Evolutionary conservation across 2,888 invertebrate genomes (phyloP).

Genomic region (Scaptomyza parva): DNA sequence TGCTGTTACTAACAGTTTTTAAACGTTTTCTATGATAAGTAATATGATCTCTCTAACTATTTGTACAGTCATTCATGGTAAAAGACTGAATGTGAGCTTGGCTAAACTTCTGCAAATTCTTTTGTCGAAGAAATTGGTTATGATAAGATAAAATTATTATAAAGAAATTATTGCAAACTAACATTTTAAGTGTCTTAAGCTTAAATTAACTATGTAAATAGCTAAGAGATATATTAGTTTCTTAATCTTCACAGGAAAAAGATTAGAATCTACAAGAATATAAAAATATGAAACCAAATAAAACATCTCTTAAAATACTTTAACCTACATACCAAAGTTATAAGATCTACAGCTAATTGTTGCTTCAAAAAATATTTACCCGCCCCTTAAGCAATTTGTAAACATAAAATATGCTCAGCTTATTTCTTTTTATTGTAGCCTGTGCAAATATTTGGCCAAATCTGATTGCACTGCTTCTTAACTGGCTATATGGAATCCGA

Average conservation of each 20-base stretch:
- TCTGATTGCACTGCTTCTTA: conserved; percentile 57
- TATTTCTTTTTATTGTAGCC: conserved; percentile 5
- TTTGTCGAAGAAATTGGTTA: not conserved
- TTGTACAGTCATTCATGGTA: not conserved
- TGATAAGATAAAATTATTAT: too few relatives aligned
- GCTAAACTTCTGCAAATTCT: not conserved
- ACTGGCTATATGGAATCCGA: conserved; percentile 57
- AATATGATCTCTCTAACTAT: not conserved
- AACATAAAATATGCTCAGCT: conserved; percentile 1
- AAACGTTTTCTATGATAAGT: not conserved
- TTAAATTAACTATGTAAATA: too few relatives aligned
- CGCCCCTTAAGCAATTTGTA: conserved; percentile 15
- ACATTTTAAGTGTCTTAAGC: too few relatives aligned
- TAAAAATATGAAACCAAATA: not conserved
- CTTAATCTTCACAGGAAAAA: too few relatives aligned
- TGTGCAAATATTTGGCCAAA: conserved; percentile 55
- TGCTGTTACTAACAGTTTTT: not conserved
- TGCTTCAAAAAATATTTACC: conserved; percentile 5
- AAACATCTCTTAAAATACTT: not conserved
- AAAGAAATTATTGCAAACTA: too few relatives aligned
- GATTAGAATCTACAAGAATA: too few relatives aligned
- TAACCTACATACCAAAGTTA: not conserved
- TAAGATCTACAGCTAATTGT: not conserved
- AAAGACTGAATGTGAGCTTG: not conserved
- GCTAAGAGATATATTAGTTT: too few relatives aligned